Conservation (phyloP, 2,113 vertebrate genomes). For the Gulo gulo region DNA sequence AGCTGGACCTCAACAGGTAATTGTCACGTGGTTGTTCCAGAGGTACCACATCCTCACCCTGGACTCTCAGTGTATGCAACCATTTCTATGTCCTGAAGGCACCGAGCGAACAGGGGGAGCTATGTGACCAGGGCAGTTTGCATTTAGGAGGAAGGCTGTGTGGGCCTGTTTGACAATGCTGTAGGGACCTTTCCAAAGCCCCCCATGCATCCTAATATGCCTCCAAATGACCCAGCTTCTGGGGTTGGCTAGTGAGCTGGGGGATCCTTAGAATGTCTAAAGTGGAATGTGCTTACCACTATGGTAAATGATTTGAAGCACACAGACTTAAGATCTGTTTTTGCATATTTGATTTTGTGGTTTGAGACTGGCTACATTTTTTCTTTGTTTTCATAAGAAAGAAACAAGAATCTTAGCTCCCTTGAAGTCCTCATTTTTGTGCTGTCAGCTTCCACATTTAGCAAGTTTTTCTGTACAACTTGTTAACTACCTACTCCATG, state of each 20-base stretch:
- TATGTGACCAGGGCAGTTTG: background rate
- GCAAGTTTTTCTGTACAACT: background rate
- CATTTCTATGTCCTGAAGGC: background rate
- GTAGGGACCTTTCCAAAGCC: background rate
- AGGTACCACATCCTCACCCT: background rate
- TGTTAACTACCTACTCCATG: background rate
- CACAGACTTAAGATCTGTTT: background rate
- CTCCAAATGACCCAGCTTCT: background rate
- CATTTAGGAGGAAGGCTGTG: background rate
- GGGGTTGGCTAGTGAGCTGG: background rate
- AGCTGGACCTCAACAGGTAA: background rate
- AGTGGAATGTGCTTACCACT: background rate
- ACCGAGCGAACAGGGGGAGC: background rate
- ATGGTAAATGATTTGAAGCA: background rate
- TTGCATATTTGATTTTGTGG: background rate
- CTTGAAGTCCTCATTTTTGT: background rate
- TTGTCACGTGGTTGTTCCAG: background rate
- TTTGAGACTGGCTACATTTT: background rate
- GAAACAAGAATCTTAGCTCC: background rate
- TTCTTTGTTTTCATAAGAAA: background rate
- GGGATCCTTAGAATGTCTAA: background rate
- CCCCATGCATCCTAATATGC: rapidly evolving
- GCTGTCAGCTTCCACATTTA: background rate
- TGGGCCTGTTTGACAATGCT: background rate
- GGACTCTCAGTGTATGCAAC: background rate